Evolutionary conservation across 2,888 invertebrate species (phyloP), one percentile per base, ranked within the genome.

Genomic region (Schizaphis graminum): DNA sequence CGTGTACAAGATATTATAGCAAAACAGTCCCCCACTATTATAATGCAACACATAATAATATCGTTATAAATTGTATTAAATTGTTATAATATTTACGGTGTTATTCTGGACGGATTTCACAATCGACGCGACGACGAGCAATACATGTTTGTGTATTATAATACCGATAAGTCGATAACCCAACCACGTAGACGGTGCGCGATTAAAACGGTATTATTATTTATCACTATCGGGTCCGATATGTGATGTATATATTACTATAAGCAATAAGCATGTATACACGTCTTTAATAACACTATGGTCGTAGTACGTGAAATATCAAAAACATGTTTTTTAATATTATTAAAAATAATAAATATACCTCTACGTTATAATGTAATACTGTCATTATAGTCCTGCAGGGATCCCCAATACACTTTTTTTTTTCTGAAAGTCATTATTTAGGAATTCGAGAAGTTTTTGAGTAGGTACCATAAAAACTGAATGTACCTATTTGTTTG

Each of bases 91-190:
- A 41, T 35, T 1, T 2, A 77, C 16, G 7, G 35, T 77, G 77
- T 16, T n/a, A 35, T 77, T 77, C 16, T 21, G 5, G 35, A 21
- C 2, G 8, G 21, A 77, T 77, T 77, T 77, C 8, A 35, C 8
- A 21, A 26, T 77, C 77, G 35, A 77, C 21, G n/a, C 21, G 35
- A 35, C 26, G 77, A 7, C 77, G 77, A 35, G 21, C 21, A 35
- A 35, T 77, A 35, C 21, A 16, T 21, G n/a, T 67, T 67, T n/a
- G 13, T 67, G 67, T 67, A 67, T 67, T n/a, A n/a, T 67, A n/a
- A 67, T 67, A 67, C n/a, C 67, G 67, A 77, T 77, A 77, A 77
- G 77, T 77, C 21, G 77, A 77, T 77, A 77, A 77, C 77, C 35
- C 77, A 35, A 77, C 77, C 67, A 77, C 35, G n/a, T 67, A 35